Percentiles rank a stretch among this genome's conserved stretches.
Evolutionary conservation across 2,888 invertebrate genomes (phyloP).

Genomic region (Orthosia incerta): DNA sequence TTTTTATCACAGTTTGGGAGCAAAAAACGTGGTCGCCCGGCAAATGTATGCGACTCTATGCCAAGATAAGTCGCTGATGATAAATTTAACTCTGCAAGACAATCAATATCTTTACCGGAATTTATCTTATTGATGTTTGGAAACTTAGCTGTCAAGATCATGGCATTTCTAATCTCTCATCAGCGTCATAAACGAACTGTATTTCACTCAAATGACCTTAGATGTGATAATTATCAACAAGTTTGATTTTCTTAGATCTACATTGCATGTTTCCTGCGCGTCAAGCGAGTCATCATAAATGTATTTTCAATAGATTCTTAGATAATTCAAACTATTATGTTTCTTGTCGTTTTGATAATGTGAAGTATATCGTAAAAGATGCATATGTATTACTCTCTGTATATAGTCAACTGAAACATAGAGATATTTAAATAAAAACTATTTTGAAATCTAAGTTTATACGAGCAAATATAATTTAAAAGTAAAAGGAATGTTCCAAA

Average conservation of each 20-base stretch:
- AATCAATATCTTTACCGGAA: neutral
- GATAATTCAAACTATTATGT: slow-evolving; percentile 1
- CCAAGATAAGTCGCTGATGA: neutral
- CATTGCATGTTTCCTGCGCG: slow-evolving; percentile 15
- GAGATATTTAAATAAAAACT: too few relatives aligned
- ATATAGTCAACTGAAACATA: too few relatives aligned
- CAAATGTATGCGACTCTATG: neutral
- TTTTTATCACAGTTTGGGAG: too few relatives aligned
- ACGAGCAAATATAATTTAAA: slow-evolving; percentile 3
- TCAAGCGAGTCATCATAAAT: neutral
- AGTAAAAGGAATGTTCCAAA: slow-evolving; percentile 5
- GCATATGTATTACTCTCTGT: neutral
- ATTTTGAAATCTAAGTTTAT: neutral
- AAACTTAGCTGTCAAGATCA: slow-evolving; percentile 1
- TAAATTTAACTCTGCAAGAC: neutral
- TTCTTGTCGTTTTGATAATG: neutral
- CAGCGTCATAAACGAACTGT: slow-evolving; percentile 8
- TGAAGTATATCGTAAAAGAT: neutral
- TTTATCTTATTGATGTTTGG: neutral
- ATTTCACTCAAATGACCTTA: slow-evolving; percentile 28
- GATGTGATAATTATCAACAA: slow-evolving; percentile 1
- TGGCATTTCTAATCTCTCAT: slow-evolving; percentile 7
- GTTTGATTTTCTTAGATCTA: slow-evolving; percentile 28
- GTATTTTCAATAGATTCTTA: slow-evolving; percentile 20
- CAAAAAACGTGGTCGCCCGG: too few relatives aligned